phyloP scores from a whole-genome alignment of 2,888 invertebrate genomes.

The Camptogramma bilineatum region DNA sequence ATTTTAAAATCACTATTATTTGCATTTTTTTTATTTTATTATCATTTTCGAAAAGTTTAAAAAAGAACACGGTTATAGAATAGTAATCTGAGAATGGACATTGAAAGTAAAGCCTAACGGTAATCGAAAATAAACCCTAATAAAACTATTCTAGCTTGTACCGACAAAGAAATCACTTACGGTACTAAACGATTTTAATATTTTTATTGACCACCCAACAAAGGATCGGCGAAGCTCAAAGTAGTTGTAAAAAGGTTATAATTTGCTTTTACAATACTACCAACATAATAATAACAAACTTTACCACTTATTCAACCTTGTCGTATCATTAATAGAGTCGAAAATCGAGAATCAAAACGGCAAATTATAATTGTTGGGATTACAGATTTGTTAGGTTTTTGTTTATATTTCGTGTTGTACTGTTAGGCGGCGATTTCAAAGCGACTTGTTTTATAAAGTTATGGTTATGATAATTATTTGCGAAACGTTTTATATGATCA shows the following conservation, averaged over 20 bases:
- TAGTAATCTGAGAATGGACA: conserved; percentile 22
- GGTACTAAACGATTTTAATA: conserved; percentile 57
- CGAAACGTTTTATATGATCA: conserved; percentile 33
- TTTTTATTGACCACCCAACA: conserved; percentile 58
- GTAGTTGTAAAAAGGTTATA: conserved; percentile 66
- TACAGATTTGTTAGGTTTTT: conserved; percentile 48
- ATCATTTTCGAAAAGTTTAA: neutral
- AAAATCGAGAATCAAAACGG: conserved; percentile 30
- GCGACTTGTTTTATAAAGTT: conserved; percentile 16
- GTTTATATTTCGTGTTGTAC: conserved; percentile 46
- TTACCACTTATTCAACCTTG: conserved; percentile 10
- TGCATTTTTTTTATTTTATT: neutral
- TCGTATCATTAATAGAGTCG: conserved; percentile 7
- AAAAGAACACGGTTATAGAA: conserved; percentile 18
- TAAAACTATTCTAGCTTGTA: conserved; percentile 55
- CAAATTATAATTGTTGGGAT: conserved; percentile 39
- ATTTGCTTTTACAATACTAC: conserved; percentile 54
- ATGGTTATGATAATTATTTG: conserved; percentile 37
- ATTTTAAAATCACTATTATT: neutral
- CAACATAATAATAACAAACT: neutral
- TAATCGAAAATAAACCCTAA: conserved; percentile 51
- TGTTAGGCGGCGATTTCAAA: conserved; percentile 46
- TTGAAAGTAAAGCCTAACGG: conserved; percentile 52
- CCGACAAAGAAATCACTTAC: conserved; percentile 46
- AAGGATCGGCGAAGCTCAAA: conserved; percentile 65